These are phyloP conservation scores for Uloborus diversus DNA, from an alignment of 1,140 invertebrate genomes.

Conservation along the genomic window DNA sequence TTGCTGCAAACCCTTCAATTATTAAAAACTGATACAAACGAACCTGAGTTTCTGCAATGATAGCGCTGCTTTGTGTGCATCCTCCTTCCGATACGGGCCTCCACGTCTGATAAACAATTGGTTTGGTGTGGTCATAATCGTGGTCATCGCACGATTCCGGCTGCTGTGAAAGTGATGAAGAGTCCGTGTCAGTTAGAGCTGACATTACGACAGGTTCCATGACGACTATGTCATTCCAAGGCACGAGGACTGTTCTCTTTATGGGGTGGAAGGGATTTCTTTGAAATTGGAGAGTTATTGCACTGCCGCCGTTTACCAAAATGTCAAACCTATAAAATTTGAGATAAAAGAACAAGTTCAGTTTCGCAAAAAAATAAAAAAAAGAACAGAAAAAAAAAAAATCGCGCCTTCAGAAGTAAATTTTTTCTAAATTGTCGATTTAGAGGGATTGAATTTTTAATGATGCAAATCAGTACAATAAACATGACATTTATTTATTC, in stretches of 20 bases:
- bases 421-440: too few species aligned
- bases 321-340: constrained; percentile 98
- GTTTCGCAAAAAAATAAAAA: too few species aligned
- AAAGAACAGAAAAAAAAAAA: too few species aligned
- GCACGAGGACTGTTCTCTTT: constrained; percentile 92
- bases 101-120: constrained; percentile 78
- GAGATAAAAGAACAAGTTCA: too few species aligned
- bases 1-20: too few species aligned
- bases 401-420: too few species aligned
- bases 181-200: constrained; percentile 76
- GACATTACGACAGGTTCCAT: constrained; percentile 86
- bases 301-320: constrained; percentile 95
- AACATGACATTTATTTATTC: too few species aligned
- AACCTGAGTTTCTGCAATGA: constrained; percentile 93
- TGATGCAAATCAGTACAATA: too few species aligned
- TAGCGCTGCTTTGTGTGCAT: constrained; percentile 87
- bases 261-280: constrained; percentile 89
- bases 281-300: constrained; percentile 92
- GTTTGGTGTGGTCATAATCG: constrained; percentile 93
- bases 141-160: constrained; percentile 81
- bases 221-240: constrained; percentile 96
- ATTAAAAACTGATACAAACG: too few species aligned
- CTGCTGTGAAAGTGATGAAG: constrained; percentile 63
- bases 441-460: too few species aligned
- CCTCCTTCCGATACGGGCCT: constrained; percentile 92